Evolutionary conservation across 2,113 vertebrate genomes (phyloP).

Genomic region (Menura novaehollandiae): DNA sequence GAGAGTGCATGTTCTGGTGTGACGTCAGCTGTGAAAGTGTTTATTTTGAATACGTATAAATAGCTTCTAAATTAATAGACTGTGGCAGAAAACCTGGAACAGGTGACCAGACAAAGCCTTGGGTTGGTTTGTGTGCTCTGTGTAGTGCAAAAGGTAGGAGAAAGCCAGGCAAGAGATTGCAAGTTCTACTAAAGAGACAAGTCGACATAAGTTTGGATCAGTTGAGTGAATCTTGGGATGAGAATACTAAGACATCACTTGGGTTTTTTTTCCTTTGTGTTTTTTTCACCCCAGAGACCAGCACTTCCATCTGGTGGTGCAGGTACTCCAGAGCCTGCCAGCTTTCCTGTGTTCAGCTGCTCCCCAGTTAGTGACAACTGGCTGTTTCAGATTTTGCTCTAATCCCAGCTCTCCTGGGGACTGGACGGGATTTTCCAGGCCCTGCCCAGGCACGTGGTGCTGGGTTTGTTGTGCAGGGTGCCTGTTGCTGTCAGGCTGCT

Average conservation of each 20-base stretch:
- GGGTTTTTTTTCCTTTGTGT: accelerated
- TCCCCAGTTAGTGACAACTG: not conserved
- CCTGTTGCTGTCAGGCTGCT: not conserved
- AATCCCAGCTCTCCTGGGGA: not conserved
- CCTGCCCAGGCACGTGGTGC: accelerated
- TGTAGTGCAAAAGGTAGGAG: not conserved
- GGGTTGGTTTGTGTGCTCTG: not conserved
- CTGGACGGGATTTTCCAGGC: not conserved
- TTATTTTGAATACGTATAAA: not conserved
- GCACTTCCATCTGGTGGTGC: not conserved
- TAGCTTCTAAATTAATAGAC: not conserved
- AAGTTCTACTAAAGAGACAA: not conserved
- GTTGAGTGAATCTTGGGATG: not conserved
- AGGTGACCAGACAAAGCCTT: not conserved
- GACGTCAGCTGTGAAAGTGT: not conserved
- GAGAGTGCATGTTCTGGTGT: not conserved
- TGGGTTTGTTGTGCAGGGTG: not conserved
- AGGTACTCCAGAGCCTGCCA: not conserved
- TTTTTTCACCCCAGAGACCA: not conserved
- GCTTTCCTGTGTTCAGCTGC: not conserved
- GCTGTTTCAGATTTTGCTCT: not conserved
- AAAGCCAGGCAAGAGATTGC: not conserved
- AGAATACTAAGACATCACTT: not conserved
- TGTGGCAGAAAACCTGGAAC: not conserved
- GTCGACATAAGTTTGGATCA: not conserved